Conservation (phyloP, 2,113 vertebrate species). For the Limanda limanda region DNA sequence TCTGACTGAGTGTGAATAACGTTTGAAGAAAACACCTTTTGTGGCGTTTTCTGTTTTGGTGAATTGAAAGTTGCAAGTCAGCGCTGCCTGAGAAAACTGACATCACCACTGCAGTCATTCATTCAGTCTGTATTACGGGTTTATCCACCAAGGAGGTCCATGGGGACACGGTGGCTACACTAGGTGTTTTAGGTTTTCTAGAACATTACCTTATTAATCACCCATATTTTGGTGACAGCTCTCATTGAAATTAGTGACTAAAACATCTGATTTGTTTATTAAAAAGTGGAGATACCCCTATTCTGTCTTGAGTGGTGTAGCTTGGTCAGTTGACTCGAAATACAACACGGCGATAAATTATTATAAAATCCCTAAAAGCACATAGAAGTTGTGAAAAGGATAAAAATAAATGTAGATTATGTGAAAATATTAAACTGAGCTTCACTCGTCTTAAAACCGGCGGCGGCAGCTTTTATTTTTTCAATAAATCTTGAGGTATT, state of each 20-base stretch:
- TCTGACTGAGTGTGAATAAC: background rate
- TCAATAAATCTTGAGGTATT: constrained; percentile 13
- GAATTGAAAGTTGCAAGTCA: background rate
- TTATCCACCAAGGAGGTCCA: background rate
- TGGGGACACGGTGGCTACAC: background rate
- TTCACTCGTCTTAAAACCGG: background rate
- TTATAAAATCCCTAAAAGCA: background rate
- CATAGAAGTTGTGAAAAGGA: background rate
- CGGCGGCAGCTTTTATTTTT: background rate
- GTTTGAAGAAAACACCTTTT: background rate
- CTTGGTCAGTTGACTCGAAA: background rate
- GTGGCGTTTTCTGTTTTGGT: background rate
- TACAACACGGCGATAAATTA: constrained; percentile 4
- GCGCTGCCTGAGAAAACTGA: background rate
- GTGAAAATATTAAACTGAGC: background rate
- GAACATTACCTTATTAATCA: background rate
- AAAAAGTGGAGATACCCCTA: background rate
- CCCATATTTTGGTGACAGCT: no score
- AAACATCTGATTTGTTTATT: background rate
- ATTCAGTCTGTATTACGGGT: background rate
- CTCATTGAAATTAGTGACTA: constrained; percentile 13
- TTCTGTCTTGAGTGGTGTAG: background rate
- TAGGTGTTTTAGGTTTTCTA: background rate
- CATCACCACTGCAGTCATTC: background rate
- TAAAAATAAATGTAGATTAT: background rate